These are phyloP conservation scores for Cynopterus sphinx DNA, from an alignment of 2,797 vertebrate genomes.

Conservation along the genomic window DNA sequence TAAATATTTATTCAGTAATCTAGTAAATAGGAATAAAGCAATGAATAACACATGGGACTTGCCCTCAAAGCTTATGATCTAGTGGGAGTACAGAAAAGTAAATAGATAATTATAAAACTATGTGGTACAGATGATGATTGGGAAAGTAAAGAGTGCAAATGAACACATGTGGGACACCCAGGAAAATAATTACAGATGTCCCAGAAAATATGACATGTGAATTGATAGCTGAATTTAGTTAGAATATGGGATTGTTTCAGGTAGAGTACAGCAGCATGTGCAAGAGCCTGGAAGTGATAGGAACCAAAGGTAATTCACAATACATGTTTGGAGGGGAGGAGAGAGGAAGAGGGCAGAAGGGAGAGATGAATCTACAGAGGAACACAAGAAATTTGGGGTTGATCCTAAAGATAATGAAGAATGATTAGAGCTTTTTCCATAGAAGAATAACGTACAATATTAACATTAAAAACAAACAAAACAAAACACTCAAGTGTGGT, in stretches of 20 bases:
- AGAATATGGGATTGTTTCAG: neutral
- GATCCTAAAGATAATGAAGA: neutral
- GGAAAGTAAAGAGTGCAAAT: neutral
- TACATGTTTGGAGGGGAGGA: fast-evolving
- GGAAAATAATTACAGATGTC: neutral
- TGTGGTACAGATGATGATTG: neutral
- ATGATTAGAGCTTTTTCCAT: neutral
- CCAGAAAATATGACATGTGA: neutral
- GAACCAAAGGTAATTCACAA: neutral
- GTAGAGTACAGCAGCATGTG: neutral
- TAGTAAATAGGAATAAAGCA: slow-evolving; percentile 16
- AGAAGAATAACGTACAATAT: neutral
- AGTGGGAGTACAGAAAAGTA: neutral
- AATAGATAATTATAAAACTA: slow-evolving; percentile 23
- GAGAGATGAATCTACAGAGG: neutral
- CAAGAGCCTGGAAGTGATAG: neutral
- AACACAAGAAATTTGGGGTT: neutral
- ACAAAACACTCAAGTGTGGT: neutral
- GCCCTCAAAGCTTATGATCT: slow-evolving; percentile 27
- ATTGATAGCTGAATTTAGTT: neutral
- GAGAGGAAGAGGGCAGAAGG: fast-evolving
- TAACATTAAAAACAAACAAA: neutral
- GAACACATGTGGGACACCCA: neutral
- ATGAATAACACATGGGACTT: slow-evolving; percentile 17
- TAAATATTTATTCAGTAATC: slow-evolving; percentile 43